phyloP scores from a whole-genome alignment of 2,888 invertebrate genomes.

The Acrocera orbiculus region DNA sequence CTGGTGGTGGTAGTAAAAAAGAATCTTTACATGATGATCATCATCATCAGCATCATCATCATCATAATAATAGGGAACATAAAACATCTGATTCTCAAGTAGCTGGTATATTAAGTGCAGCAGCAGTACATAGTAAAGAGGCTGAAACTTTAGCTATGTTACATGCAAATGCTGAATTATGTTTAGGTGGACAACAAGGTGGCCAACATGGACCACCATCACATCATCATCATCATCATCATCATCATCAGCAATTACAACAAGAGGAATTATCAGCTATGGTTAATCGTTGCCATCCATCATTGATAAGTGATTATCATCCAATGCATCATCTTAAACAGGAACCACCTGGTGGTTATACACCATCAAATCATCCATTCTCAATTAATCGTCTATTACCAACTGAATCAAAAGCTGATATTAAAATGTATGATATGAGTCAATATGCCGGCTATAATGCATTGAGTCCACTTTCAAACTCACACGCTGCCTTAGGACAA shows the following conservation, averaged over 20 bases:
- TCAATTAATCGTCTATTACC: conserved; percentile 87
- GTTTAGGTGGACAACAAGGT: conserved; percentile 37
- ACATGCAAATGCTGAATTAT: conserved; percentile 44
- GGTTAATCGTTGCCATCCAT: conserved; percentile 45
- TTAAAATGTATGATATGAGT: conserved; percentile 81
- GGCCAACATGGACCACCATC: conserved; percentile 36
- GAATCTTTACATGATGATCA: conserved; percentile 38
- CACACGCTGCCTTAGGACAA: conserved; percentile 44
- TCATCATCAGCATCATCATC: conserved; percentile 34
- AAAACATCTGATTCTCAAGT: conserved; percentile 16
- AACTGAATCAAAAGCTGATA: conserved; percentile 70
- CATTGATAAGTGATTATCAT: conserved; percentile 43
- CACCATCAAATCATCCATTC: conserved; percentile 79
- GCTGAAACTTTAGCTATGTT: conserved; percentile 53
- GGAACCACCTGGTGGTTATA: conserved; percentile 52
- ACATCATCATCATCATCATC: conserved; percentile 37
- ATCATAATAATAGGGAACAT: conserved; percentile 28
- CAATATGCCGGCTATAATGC: conserved; percentile 45
- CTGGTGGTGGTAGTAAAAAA: conserved; percentile 36
- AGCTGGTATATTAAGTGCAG: conserved; percentile 19
- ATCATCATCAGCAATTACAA: conserved; percentile 35
- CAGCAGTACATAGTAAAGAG: conserved; percentile 34
- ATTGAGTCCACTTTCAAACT: conserved; percentile 41
- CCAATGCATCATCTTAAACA: conserved; percentile 55
- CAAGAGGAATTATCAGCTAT: conserved; percentile 47